phyloP scores from a whole-genome alignment of 2,797 vertebrate genomes.

The Pangasius larnaudii region DNA sequence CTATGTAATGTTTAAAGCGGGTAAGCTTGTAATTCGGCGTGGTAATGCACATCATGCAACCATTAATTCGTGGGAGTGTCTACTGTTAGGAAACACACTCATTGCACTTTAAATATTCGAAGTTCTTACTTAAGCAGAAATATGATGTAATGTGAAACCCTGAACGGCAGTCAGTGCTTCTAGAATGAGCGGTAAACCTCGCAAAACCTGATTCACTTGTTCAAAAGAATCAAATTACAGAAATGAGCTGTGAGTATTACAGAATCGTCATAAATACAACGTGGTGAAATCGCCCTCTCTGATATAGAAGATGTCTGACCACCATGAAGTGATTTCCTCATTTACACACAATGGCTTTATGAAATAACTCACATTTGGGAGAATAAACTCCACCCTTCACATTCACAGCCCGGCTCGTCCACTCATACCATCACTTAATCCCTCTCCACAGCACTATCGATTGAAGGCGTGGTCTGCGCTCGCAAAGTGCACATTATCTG shows the following conservation, averaged over 20 bases:
- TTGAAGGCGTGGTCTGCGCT: not conserved
- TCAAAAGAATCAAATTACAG: not conserved
- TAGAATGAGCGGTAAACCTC: not conserved
- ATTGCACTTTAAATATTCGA: not conserved
- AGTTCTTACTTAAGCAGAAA: not conserved
- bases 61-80: not conserved
- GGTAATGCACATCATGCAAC: not conserved
- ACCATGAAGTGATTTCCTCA: not conserved
- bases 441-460: not conserved
- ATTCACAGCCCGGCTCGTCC: not conserved
- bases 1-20: not conserved
- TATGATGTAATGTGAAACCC: not conserved
- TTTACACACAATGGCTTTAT: not conserved
- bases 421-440: not conserved
- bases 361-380: not conserved
- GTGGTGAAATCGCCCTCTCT: not conserved
- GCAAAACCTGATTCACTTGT: not conserved
- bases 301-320: not conserved
- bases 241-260: not conserved
- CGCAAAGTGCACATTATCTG: constrained; percentile 1
- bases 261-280: too few relatives aligned
- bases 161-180: not conserved
- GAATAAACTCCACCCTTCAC: not conserved
- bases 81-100: not conserved
- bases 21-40: not conserved